Conservation (phyloP, 2,113 vertebrate genomes). For the Esox niger region DNA sequence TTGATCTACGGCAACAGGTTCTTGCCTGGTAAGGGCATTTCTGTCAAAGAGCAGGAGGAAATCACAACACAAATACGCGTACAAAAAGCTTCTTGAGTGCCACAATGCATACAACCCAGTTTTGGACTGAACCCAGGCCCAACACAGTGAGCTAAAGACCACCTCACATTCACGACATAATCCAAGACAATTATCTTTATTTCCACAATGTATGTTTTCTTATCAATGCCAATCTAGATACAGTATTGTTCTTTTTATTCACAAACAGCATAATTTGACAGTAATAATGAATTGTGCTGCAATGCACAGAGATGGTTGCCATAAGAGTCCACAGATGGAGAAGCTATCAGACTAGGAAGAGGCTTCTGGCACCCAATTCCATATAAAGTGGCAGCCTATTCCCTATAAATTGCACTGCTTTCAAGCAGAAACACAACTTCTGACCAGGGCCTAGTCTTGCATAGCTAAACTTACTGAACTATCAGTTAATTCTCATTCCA, state of each 20-base stretch:
- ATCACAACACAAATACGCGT: no score
- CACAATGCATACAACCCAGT: no score
- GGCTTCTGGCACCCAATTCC: no score
- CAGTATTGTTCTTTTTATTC: conserved; percentile 34
- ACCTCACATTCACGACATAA: conserved; percentile 22
- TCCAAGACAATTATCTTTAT: conserved; percentile 58
- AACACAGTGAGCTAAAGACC: no score
- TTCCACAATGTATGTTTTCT: conserved; percentile 41
- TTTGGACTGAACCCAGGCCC: no score
- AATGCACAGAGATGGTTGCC: conserved; percentile 42
- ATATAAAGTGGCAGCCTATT: no score
- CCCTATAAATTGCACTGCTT: no score
- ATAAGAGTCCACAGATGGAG: conserved; percentile 60
- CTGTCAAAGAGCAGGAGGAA: conserved; percentile 6
- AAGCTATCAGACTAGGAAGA: conserved; percentile 46
- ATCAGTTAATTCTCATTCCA: no score
- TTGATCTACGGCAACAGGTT: not conserved
- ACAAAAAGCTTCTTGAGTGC: no score
- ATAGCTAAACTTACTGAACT: no score
- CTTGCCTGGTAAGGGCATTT: conserved; percentile 2
- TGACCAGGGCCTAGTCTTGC: no score
- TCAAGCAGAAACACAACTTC: no score
- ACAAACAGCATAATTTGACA: conserved; percentile 10
- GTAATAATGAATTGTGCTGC: conserved; percentile 19
- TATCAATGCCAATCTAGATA: conserved; percentile 47